Evolutionary conservation across 2,797 vertebrate genomes (phyloP).

Genomic region (Varecia variegata): DNA sequence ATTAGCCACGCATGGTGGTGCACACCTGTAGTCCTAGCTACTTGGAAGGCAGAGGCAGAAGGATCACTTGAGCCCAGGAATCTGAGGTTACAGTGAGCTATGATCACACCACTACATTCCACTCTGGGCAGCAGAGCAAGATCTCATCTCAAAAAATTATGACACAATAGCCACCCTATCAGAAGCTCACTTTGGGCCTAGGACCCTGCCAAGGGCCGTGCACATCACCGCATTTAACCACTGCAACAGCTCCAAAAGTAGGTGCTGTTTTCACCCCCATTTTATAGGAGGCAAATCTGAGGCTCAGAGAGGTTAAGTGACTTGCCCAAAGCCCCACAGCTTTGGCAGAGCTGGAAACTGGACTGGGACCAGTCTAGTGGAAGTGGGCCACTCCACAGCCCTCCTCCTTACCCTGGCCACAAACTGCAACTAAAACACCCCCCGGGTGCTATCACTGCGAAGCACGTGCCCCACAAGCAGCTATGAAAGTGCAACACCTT

Average conservation of each 20-base stretch:
- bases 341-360: background rate
- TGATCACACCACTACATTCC: too few relatives aligned
- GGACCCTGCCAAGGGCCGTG: fast-evolving
- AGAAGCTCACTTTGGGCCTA: background rate
- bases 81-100: too few relatives aligned
- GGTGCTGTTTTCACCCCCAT: too few relatives aligned
- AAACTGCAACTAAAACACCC: background rate
- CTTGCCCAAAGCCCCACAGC: background rate
- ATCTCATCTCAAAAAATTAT: too few relatives aligned
- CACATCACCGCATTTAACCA: background rate
- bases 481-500: fast-evolving
- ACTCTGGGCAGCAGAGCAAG: too few relatives aligned
- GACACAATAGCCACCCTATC: background rate
- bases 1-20: too few relatives aligned
- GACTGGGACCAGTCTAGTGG: background rate
- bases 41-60: too few relatives aligned
- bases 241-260: fast-evolving
- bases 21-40: too few relatives aligned
- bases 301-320: background rate
- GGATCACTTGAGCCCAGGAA: too few relatives aligned
- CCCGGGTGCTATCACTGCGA: background rate
- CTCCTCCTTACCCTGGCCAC: background rate
- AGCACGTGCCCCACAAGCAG: too few relatives aligned
- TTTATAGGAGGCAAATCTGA: background rate
- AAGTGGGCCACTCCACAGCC: too few relatives aligned